A percentile compares a stretch with the other conserved stretches of the same genome.
Evolutionary conservation across 1,140 invertebrate genomes (phyloP).

Genomic region (Frieseomelitta varia): DNA sequence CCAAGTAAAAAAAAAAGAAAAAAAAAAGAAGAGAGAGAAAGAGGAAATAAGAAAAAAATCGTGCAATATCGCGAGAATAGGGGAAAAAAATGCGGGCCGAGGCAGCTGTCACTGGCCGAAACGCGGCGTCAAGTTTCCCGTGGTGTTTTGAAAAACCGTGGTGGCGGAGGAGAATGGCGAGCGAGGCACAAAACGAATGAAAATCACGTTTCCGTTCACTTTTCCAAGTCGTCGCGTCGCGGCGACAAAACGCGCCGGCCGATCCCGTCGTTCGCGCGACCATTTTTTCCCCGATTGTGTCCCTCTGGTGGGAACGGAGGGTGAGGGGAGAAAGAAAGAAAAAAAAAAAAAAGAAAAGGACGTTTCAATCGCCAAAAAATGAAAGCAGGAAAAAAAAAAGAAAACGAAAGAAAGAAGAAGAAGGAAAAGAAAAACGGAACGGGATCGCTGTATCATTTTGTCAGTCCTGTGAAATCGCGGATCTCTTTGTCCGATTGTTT

Average conservation of each 20-base stretch:
- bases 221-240: conserved; percentile 46
- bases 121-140: conserved; percentile 68
- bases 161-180: conserved; percentile 10
- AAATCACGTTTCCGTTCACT: conserved; percentile 56
- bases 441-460: conserved; percentile 13
- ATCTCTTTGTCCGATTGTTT: neutral
- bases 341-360: neutral
- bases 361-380: too few species aligned
- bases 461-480: conserved; percentile 15
- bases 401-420: neutral
- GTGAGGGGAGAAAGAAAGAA: too few species aligned
- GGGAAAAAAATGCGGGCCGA: conserved; percentile 62
- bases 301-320: neutral
- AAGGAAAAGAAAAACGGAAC: neutral
- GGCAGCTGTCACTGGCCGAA: conserved; percentile 74
- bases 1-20: neutral
- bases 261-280: conserved; percentile 3
- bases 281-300: neutral
- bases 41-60: conserved; percentile 50
- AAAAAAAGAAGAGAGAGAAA: neutral
- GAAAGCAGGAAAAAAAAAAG: neutral
- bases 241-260: conserved; percentile 6
- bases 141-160: conserved; percentile 36
- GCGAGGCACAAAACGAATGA: conserved; percentile 40
- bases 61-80: conserved; percentile 80